phyloP scores from a whole-genome alignment of 2,888 invertebrate genomes.

The Idaea biselata region DNA sequence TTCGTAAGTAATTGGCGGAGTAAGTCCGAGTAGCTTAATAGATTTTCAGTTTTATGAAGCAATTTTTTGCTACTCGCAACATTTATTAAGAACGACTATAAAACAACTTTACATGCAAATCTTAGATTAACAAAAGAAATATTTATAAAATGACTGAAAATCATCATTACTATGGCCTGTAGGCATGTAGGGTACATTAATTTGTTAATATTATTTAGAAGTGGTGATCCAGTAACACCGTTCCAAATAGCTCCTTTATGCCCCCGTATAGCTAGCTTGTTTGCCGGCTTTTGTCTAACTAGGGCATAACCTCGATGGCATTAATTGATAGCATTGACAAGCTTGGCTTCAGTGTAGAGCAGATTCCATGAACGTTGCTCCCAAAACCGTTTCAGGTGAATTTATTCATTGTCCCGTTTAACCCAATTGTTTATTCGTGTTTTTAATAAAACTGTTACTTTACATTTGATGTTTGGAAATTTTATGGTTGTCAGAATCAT shows the following conservation, averaged over 20 bases:
- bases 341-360: slow-evolving; percentile 40
- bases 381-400: slow-evolving; percentile 30
- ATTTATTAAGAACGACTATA: slow-evolving; percentile 15
- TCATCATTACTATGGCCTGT: background rate
- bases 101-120: background rate
- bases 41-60: slow-evolving; percentile 27
- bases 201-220: slow-evolving; percentile 24
- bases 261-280: slow-evolving; percentile 48
- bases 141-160: background rate
- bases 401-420: slow-evolving; percentile 27
- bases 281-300: slow-evolving; percentile 62
- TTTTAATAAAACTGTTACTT: slow-evolving; percentile 8
- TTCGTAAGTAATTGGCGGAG: slow-evolving; percentile 1
- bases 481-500: background rate
- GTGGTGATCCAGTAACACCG: slow-evolving; percentile 40
- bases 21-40: slow-evolving; percentile 13
- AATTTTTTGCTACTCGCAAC: slow-evolving; percentile 16
- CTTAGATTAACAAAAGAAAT: background rate
- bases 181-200: too few relatives aligned
- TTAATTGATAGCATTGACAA: slow-evolving; percentile 70
- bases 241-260: slow-evolving; percentile 43
- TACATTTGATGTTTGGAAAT: background rate
- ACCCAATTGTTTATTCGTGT: slow-evolving; percentile 24
- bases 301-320: slow-evolving; percentile 62
- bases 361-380: slow-evolving; percentile 38